A percentile compares a stretch with the other conserved stretches of the same genome.
phyloP scores from a whole-genome alignment of 2,113 vertebrate genomes.

The Vidua chalybeata region DNA sequence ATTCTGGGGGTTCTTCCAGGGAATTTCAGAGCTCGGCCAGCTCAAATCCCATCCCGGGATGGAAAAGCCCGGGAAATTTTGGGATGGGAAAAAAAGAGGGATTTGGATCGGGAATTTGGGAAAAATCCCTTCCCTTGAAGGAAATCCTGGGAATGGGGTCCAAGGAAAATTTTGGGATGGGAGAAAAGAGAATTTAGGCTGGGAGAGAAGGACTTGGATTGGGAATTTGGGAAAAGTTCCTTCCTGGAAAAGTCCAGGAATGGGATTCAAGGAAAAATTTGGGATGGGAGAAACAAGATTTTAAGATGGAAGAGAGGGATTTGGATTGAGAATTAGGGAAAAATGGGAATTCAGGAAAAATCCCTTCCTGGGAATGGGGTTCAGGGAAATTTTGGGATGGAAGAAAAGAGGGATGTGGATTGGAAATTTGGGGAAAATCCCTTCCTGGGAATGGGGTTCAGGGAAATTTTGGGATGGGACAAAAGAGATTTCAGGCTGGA shows the following conservation, averaged over 20 bases:
- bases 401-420: background rate
- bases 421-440: background rate
- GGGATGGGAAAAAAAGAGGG: background rate
- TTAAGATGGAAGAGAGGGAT: background rate
- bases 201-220: background rate
- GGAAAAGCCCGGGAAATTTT: rapidly evolving
- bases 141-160: background rate
- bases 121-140: background rate
- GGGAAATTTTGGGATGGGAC: background rate
- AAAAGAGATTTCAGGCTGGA: no score
- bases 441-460: no score
- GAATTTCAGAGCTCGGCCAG: rapidly evolving
- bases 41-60: rapidly evolving
- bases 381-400: background rate
- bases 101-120: background rate
- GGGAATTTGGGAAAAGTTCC: background rate
- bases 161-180: background rate
- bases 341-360: no score
- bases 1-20: background rate
- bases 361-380: no score
- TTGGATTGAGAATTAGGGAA: no score
- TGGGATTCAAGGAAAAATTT: rapidly evolving
- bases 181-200: no score
- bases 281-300: background rate
- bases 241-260: no score